Evolutionary conservation across 1,140 invertebrate species (phyloP).

Genomic region (Lepidostoma basale): DNA sequence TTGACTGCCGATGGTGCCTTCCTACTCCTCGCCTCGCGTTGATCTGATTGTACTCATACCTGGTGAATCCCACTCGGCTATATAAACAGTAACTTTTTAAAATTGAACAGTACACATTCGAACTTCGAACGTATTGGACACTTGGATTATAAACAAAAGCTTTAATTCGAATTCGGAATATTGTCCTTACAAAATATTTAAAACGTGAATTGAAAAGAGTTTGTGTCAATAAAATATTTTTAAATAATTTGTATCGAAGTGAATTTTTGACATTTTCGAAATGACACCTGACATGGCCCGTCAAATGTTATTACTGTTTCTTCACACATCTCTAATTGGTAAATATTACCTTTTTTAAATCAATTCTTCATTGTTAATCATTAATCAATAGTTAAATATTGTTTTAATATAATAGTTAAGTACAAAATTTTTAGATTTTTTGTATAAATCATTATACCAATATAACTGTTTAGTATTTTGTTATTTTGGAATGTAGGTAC

Average conservation of each 20-base stretch:
- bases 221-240: slow-evolving; percentile 2
- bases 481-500: background rate
- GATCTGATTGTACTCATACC: slow-evolving; percentile 3
- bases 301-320: slow-evolving; percentile 7
- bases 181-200: background rate
- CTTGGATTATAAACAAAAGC: slow-evolving; percentile 13
- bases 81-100: slow-evolving; percentile 44
- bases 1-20: background rate
- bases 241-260: background rate
- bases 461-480: background rate
- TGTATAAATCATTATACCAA: no score
- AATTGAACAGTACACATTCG: slow-evolving; percentile 42
- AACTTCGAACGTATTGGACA: slow-evolving; percentile 36
- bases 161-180: background rate
- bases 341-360: background rate
- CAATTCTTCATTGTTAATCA: background rate
- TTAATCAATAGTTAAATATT: no score
- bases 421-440: no score
- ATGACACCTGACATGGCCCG: background rate
- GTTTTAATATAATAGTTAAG: no score
- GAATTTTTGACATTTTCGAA: background rate
- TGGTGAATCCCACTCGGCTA: slow-evolving; percentile 25
- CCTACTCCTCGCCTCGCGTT: background rate
- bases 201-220: slow-evolving; percentile 2
- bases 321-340: background rate